Base-by-base conservation (phyloP, 2,797 vertebrate genomes). In the Sebastes hubbsi region DNA sequence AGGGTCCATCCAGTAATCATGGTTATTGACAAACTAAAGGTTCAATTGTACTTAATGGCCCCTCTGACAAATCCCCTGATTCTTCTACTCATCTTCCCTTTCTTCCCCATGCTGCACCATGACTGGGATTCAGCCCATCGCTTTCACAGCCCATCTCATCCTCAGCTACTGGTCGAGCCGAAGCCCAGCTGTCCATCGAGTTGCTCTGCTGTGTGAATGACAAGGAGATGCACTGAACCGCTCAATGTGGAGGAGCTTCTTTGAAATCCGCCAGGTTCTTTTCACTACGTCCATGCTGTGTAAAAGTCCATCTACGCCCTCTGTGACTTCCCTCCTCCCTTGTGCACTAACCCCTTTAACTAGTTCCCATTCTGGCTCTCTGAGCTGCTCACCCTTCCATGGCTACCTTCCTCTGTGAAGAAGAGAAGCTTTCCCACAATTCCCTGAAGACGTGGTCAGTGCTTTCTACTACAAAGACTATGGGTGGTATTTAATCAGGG, bases 231-330 rank as follows among this genome's bases (percentile, higher is more conserved):
- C 88, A 91, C 79, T 90, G 94, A 93, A 95, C 70, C 91, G 85
- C 87, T 88, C 91, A 91, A 74, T 93, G 93, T 85, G 91, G 77
- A 94, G 87, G 81, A 92, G 91, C 87, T 86, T 83, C 92, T 89
- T 92, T 93, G 87, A 93, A 94, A 95, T 92, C 91, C 82, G 74
- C 55, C 77, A 86, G 88, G 88, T 90, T 93, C 93, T 93, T 95
- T 96, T 95, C 92, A 93, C 90, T 83, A 82, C 88, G 79, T 27
- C 80, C 91, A 92, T 82, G 82, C 86, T 82, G 91, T 93, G 91
- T 92, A 90, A 94, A 94, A 90, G 88, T 93, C 90, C 84, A 84
- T 88, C 91, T 90, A 94, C 89, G 73, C 95, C 92, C 94, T 92
- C 88, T n/a, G 46, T 78, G 80, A 84, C 81, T 79, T 72, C 64